Evolutionary conservation across 1,140 invertebrate genomes (phyloP).

Genomic region (Diorhabda carinulata): DNA sequence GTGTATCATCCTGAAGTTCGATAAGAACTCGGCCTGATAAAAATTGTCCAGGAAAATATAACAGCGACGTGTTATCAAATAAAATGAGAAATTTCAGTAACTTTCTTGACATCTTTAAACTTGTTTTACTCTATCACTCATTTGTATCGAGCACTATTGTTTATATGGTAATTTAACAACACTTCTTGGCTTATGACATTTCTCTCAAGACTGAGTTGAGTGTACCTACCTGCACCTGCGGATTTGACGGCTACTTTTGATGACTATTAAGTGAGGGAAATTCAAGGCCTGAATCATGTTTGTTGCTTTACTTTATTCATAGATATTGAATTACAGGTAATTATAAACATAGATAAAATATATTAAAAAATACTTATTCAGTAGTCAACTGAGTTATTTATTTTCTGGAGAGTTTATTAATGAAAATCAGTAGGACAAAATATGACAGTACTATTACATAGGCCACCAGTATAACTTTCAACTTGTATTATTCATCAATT

Average conservation of each 20-base stretch:
- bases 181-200: conserved; percentile 21
- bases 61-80: conserved; percentile 87
- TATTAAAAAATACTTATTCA: too few relatives aligned
- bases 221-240: neutral
- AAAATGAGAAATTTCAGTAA: conserved; percentile 89
- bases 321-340: too few relatives aligned
- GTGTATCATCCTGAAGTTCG: conserved; percentile 88
- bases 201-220: conserved; percentile 13
- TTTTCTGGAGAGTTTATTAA: too few relatives aligned
- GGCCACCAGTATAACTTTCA: too few relatives aligned
- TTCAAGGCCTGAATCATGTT: neutral
- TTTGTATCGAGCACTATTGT: conserved; percentile 15
- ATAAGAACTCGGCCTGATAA: conserved; percentile 86
- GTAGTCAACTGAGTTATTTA: too few relatives aligned
- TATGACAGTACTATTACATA: too few relatives aligned
- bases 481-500: too few relatives aligned
- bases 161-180: conserved; percentile 13
- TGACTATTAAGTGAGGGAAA: neutral
- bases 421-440: too few relatives aligned
- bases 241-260: neutral
- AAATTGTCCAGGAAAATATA: conserved; percentile 91
- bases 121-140: conserved; percentile 10
- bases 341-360: too few relatives aligned
- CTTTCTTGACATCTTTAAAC: conserved; percentile 71
- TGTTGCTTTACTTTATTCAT: too few relatives aligned